Base-by-base conservation (phyloP, 2,888 invertebrate species). In the Amphipoea lucens region DNA sequence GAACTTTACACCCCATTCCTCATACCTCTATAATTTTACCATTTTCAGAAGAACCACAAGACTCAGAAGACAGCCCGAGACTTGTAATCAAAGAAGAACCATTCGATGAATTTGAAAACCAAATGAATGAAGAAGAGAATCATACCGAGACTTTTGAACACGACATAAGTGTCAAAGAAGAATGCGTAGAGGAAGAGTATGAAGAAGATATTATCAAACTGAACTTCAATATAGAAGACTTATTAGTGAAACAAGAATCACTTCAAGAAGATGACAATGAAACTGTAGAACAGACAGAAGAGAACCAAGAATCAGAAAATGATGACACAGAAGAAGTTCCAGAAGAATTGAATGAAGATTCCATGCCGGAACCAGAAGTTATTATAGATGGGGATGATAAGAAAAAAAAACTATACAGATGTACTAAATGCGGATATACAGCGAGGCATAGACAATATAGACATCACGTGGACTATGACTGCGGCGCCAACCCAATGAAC, bases 171-270 rank as follows among this genome's bases (percentile, higher is more conserved):
- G 60, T 83, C 0, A 88, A 88, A 45, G 40, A 83, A 65, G 85
- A 85, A 71, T 5, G 1, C 0, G 0, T 70, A 0, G 70, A 51
- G 0, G 77, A 75, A 17, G 85, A 82, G 48, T 81, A 79, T 0
- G 87, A 87, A 42, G 83, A 79, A 0, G 87, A 90, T 9, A 74
- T 90, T 0, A 88, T 86, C 1, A 87, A 81, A 73, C 36, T 89
- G 0, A 62, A 89, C 51, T 77, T 75, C 6, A 54, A 78, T 45
- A 29, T 83, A 2, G 69, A 86, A 57, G 66, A 83, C 5, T 60
- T 79, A 1, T 14, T 83, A 3, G 62, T 42, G 0, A 84, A 84
- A 60, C 20, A 84, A 54, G 67, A 83, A 40, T 29, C 57, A 0
- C 36, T n/a, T 12, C 12, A 68, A 67, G 70, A 73, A n/a, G 14